phyloP scores from a whole-genome alignment of 2,113 vertebrate genomes.

The Siniperca chuatsi region DNA sequence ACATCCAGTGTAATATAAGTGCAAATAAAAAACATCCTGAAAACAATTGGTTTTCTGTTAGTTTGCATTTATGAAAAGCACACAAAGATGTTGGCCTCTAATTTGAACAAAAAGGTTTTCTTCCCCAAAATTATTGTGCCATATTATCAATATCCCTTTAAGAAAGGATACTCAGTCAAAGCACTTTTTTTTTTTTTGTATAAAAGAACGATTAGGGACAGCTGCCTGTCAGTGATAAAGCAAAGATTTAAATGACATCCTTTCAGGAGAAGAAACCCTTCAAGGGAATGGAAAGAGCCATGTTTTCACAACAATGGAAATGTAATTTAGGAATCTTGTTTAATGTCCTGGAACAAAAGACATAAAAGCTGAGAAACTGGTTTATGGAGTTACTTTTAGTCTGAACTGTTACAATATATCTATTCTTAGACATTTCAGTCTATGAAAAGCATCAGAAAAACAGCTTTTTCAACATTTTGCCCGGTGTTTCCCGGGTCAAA shows the following conservation, averaged over 20 bases:
- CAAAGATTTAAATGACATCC: conserved; percentile 38
- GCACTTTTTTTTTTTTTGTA: not conserved
- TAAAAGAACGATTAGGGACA: conserved; percentile 24
- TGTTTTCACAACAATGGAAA: conserved; percentile 37
- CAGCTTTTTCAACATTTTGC: not conserved
- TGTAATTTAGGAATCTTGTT: conserved; percentile 14
- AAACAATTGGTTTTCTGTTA: not conserved
- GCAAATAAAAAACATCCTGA: not conserved
- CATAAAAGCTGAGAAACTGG: conserved; percentile 15
- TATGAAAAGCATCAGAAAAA: not conserved
- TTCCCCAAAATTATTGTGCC: not conserved
- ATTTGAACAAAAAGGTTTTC: conserved; percentile 11
- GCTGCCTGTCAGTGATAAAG: conserved; percentile 46
- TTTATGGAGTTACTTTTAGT: not conserved
- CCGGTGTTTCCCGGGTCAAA: not conserved
- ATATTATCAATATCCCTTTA: not conserved
- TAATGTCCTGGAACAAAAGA: conserved; percentile 25
- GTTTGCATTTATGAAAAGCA: not conserved
- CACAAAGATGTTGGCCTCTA: not conserved
- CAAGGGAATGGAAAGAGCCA: conserved; percentile 23
- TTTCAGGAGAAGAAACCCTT: conserved; percentile 43
- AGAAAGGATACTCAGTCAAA: conserved; percentile 13
- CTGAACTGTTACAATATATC: not conserved
- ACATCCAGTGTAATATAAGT: not conserved
- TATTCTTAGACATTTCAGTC: conserved; percentile 1